Evolutionary conservation across 2,888 invertebrate genomes (phyloP).

Genomic region (Diadromus collaris): DNA sequence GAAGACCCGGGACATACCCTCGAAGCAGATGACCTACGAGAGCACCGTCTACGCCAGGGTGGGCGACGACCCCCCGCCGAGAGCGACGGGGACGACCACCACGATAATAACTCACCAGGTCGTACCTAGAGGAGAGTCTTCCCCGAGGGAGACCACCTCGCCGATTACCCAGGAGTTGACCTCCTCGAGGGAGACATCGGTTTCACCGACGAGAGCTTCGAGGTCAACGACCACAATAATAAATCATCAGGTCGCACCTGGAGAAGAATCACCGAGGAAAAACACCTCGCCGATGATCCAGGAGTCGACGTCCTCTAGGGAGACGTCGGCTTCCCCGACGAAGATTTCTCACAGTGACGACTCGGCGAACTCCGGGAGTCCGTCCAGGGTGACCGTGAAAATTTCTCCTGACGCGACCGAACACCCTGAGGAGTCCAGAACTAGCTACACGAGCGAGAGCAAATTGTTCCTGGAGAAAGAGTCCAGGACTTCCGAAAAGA

Average conservation of each 20-base stretch:
- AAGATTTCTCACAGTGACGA: conserved; percentile 23
- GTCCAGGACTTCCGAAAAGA: conserved; percentile 82
- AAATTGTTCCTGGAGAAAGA: conserved; percentile 62
- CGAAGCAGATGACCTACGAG: conserved; percentile 70
- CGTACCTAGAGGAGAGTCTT: conserved; percentile 52
- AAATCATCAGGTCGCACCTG: conserved; percentile 66
- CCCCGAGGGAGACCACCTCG: conserved; percentile 38
- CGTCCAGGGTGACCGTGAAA: conserved; percentile 41
- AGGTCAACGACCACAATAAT: conserved; percentile 75
- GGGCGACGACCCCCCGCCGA: conserved; percentile 62
- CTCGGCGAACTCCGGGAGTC: conserved; percentile 37
- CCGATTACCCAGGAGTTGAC: conserved; percentile 24
- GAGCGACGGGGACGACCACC: conserved; percentile 73
- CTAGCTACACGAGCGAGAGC: conserved; percentile 62
- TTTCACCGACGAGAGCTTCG: conserved; percentile 30
- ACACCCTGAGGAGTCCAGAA: conserved; percentile 28
- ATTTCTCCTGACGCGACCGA: not conserved
- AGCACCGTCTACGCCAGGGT: conserved; percentile 68
- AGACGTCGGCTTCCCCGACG: conserved; percentile 21
- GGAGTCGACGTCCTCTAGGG: conserved; percentile 28
- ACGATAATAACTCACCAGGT: conserved; percentile 72
- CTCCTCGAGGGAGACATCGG: conserved; percentile 22
- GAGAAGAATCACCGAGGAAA: conserved; percentile 39
- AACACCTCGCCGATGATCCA: conserved; percentile 14
- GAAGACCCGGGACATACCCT: conserved; percentile 67